Percentiles rank a stretch among this genome's conserved stretches.
Conservation (phyloP, 2,113 vertebrate genomes). For the Silurus meridionalis region DNA sequence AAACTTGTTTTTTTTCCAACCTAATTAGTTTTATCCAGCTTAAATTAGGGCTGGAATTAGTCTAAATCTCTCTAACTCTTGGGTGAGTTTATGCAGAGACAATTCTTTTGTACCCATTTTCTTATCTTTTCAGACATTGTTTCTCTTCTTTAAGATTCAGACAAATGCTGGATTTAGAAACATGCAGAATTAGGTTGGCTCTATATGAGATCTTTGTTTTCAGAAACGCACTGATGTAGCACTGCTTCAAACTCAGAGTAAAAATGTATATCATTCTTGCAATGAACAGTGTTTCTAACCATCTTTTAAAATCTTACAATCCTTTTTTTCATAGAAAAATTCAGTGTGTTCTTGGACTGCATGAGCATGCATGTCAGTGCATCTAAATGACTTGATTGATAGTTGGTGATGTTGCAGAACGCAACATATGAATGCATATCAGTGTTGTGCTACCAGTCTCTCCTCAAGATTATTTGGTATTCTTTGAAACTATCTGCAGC, state of each 20-base stretch:
- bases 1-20: background rate
- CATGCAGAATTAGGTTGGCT: background rate
- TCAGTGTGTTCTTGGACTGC: background rate
- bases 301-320: background rate
- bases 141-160: background rate
- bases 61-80: background rate
- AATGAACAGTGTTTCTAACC: background rate
- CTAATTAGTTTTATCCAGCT: background rate
- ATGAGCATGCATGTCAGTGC: background rate
- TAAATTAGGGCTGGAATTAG: background rate
- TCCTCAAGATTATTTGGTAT: conserved; percentile 36
- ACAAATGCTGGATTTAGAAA: background rate
- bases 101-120: no score
- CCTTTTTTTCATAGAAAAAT: background rate
- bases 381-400: background rate
- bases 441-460: conserved; percentile 18
- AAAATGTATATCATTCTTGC: background rate
- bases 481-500: conserved; percentile 28
- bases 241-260: background rate
- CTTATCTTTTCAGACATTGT: background rate
- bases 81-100: background rate
- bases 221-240: background rate
- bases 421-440: conserved; percentile 24
- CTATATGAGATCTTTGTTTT: no score
- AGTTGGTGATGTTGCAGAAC: conserved; percentile 15